Evolutionary conservation across 2,113 vertebrate genomes (phyloP), one percentile per base, ranked within the genome.

Genomic region (Anoplopoma fimbria): DNA sequence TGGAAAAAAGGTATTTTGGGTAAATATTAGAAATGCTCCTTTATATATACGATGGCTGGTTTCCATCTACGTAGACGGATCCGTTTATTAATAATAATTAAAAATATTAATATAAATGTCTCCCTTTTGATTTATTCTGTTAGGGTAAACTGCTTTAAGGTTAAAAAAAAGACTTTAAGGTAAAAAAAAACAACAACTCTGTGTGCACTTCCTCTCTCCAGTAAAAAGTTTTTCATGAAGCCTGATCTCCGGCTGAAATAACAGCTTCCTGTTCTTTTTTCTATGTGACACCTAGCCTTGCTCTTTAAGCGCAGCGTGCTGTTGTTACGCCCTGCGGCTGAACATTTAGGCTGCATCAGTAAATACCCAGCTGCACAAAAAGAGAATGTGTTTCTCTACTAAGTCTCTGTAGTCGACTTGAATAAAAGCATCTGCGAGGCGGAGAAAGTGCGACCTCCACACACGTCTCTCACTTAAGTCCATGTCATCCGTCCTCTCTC

Each of bases 271-370:
- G 29, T 84, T 57, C 25, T 53, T n/a, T n/a, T 73, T 71, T 69
- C 25, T 21, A 2, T 47, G 19, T 3, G 38, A 42, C 69, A 80
- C 83, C 81, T 62, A 40, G 62, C 36, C 63, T 12, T 83, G 73
- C 83, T 81, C 76, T 81, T 84, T 83, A 15, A 53, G 69, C 3
- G 29, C 42, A 4, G 61, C 36, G 45, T 45, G 74, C 60, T 79
- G 84, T 67, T 81, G 77, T 85, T 73, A n/a, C 31, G 19, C 25
- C 90, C 90, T 2, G 75, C 19, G n/a, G 88, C 87, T 1, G 14
- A 91, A 80, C 90, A 88, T 91, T 92, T 91, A 91, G 78, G 79
- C 79, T 86, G 82, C 90, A 87, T 88, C 90, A 92, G 77, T 88
- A 87, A 88, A 90, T 64, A 87, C 64, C 63, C 89, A 88, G 88